These are phyloP conservation scores for Propithecus perrieri DNA, from an alignment of 2,797 vertebrate genomes.

Conservation along the genomic window DNA sequence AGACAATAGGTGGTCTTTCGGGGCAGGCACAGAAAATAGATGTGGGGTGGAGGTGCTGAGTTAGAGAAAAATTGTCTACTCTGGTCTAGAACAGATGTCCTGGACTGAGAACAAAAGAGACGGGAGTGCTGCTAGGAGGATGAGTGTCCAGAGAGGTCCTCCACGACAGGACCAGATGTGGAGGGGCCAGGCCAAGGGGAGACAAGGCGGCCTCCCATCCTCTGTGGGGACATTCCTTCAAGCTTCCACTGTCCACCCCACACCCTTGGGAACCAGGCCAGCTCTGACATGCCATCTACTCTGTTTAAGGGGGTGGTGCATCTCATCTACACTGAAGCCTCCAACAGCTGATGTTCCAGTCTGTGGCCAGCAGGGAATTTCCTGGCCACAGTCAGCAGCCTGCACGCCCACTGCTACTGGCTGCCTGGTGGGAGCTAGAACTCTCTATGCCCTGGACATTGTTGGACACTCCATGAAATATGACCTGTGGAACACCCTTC, in stretches of 20 bases:
- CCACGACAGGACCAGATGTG: background rate
- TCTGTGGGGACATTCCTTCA: rapidly evolving
- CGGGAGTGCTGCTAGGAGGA: background rate
- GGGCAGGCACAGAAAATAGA: background rate
- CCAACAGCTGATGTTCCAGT: background rate
- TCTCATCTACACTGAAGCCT: background rate
- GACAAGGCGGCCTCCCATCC: background rate
- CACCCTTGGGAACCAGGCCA: background rate
- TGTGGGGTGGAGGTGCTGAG: background rate
- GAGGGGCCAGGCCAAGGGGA: background rate
- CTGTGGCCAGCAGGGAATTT: background rate
- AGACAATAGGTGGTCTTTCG: background rate
- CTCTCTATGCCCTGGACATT: background rate
- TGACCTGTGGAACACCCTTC: background rate
- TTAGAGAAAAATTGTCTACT: background rate
- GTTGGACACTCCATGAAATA: background rate
- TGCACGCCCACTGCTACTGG: rapidly evolving
- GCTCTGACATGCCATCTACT: too few species aligned
- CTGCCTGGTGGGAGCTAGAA: background rate
- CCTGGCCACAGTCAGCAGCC: background rate
- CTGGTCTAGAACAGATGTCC: background rate
- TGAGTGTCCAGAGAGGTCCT: too few species aligned
- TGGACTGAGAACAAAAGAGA: background rate
- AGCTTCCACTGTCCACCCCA: background rate
- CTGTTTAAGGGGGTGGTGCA: background rate